Evolutionary conservation across 2,797 vertebrate genomes (phyloP).

Genomic region (Menidia menidia): DNA sequence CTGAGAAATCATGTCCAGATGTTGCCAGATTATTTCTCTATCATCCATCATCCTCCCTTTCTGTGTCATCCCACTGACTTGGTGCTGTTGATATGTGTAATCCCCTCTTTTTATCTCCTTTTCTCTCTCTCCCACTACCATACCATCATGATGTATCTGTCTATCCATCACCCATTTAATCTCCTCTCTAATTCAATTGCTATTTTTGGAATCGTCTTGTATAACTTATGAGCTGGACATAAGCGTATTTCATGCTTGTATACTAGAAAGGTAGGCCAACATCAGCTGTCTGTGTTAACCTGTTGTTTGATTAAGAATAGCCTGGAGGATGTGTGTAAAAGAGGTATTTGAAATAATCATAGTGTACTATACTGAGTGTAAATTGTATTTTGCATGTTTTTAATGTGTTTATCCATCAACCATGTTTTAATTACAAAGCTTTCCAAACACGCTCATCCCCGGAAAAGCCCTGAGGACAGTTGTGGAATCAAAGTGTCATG

Average conservation of each 20-base stretch:
- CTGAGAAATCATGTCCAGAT: slow-evolving; percentile 65
- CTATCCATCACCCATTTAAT: slow-evolving; percentile 57
- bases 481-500: slow-evolving; percentile 34
- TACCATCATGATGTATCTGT: slow-evolving; percentile 65
- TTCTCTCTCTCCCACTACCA: neutral
- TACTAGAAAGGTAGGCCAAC: slow-evolving; percentile 43
- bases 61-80: slow-evolving; percentile 66
- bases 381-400: neutral
- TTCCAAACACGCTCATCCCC: slow-evolving; percentile 32
- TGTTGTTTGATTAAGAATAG: slow-evolving; percentile 51
- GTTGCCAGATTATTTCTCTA: slow-evolving; percentile 66
- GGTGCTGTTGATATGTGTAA: slow-evolving; percentile 66
- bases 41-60: slow-evolving; percentile 55
- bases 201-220: slow-evolving; percentile 63
- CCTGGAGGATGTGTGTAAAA: slow-evolving; percentile 58
- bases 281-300: slow-evolving; percentile 43
- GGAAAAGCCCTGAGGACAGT: slow-evolving; percentile 18
- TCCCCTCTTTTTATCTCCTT: slow-evolving; percentile 59
- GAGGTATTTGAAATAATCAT: slow-evolving; percentile 50
- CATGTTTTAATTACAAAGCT: neutral
- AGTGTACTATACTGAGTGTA: slow-evolving; percentile 22
- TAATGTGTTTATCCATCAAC: neutral
- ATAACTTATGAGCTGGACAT: slow-evolving; percentile 11
- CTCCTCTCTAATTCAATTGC: slow-evolving; percentile 41
- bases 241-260: slow-evolving; percentile 57